phyloP scores from a whole-genome alignment of 1,140 invertebrate species.

The Dinoponera quadriceps region DNA sequence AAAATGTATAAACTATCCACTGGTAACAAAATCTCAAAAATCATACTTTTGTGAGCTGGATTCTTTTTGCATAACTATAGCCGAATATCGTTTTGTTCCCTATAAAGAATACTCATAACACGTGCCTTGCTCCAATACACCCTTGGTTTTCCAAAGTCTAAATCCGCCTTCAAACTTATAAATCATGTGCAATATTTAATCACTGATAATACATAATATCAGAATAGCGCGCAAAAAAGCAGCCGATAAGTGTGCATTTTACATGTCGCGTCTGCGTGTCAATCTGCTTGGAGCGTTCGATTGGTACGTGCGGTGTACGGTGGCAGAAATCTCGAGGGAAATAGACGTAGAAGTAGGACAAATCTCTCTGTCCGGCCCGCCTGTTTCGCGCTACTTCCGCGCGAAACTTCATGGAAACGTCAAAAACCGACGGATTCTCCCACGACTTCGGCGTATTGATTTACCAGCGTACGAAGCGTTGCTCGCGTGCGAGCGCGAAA shows the following conservation, averaged over 20 bases:
- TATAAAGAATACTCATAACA: no score
- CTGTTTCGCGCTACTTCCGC: conserved; percentile 18
- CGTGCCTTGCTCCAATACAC: no score
- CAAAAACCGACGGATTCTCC: conserved; percentile 45
- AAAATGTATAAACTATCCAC: no score
- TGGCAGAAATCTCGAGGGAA: conserved; percentile 17
- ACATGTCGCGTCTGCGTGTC: not conserved
- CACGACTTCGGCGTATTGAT: conserved; percentile 39
- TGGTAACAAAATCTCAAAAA: no score
- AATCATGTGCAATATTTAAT: not conserved
- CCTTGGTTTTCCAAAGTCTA: no score
- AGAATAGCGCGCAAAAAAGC: not conserved
- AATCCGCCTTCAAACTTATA: no score
- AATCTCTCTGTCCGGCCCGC: not conserved
- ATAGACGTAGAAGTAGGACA: conserved; percentile 36
- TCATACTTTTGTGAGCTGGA: no score
- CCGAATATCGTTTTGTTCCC: no score
- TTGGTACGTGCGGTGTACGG: not conserved
- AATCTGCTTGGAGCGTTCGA: not conserved
- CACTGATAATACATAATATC: not conserved
- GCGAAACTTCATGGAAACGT: conserved; percentile 14
- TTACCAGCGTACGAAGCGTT: conserved; percentile 8
- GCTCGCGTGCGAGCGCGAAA: conserved; percentile 32
- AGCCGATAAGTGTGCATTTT: no score
- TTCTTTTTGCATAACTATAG: no score